Evolutionary conservation across 2,113 vertebrate species (phyloP).

Genomic region (Jaculus jaculus): DNA sequence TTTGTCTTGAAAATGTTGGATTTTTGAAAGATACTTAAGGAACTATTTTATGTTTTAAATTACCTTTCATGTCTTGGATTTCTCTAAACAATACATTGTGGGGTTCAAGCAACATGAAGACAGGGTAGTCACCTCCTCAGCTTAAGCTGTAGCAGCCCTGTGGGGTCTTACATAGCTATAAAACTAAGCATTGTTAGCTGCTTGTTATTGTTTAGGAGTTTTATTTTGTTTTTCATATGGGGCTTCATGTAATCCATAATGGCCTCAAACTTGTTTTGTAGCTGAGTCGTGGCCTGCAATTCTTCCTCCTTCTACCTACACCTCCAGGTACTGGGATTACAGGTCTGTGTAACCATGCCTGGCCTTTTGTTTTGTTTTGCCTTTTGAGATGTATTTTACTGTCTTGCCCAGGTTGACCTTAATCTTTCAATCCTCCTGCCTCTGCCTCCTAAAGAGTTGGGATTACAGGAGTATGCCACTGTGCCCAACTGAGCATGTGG

Average conservation of each 20-base stretch:
- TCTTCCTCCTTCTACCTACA: too few species aligned
- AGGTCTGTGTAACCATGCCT: too few species aligned
- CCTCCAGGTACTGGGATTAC: too few species aligned
- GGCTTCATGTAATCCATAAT: too few species aligned
- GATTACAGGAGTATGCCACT: background rate
- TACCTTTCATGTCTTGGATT: constrained; percentile 12
- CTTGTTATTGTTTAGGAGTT: background rate
- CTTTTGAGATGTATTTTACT: background rate
- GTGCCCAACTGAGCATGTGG: background rate
- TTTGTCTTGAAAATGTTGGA: background rate
- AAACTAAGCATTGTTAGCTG: background rate
- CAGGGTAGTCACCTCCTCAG: constrained; percentile 23
- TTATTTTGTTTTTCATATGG: background rate
- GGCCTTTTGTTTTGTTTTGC: background rate
- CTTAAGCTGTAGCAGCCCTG: background rate
- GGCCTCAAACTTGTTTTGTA: too few species aligned
- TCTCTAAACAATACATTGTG: constrained; percentile 52
- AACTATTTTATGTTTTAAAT: constrained; percentile 12
- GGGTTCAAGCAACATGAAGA: background rate
- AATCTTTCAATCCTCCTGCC: background rate
- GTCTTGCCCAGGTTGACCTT: background rate
- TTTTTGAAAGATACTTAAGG: background rate
- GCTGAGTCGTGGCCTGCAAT: too few species aligned
- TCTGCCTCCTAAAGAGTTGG: background rate
- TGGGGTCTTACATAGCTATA: background rate